Evolutionary conservation across 1,140 invertebrate genomes (phyloP).

Genomic region (Forficula auricularia): DNA sequence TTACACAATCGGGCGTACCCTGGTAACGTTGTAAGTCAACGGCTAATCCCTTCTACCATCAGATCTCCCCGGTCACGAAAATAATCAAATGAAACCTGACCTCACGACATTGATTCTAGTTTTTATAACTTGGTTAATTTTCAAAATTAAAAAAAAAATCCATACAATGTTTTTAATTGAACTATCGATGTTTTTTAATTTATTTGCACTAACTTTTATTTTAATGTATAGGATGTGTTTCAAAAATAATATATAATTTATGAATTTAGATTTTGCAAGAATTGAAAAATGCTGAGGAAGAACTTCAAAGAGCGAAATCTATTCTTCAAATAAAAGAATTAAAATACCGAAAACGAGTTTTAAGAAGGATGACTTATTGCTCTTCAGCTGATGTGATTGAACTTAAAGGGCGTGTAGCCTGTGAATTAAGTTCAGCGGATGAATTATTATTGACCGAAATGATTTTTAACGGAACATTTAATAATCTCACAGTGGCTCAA

Average conservation of each 20-base stretch:
- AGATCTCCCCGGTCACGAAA: too few species aligned
- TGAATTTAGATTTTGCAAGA: slow-evolving; percentile 25
- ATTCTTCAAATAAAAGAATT: slow-evolving; percentile 93
- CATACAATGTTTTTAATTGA: too few species aligned
- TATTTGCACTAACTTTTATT: too few species aligned
- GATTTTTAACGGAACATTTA: slow-evolving; percentile 96
- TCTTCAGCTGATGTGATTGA: slow-evolving; percentile 89
- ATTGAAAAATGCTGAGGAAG: slow-evolving; percentile 45
- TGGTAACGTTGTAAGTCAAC: too few species aligned
- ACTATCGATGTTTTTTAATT: too few species aligned
- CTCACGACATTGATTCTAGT: too few species aligned
- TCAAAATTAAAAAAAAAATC: too few species aligned
- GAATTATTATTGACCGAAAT: slow-evolving; percentile 93
- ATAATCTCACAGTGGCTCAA: slow-evolving; percentile 63
- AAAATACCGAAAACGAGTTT: slow-evolving; percentile 84
- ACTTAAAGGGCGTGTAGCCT: slow-evolving; percentile 94
- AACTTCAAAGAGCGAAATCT: slow-evolving; percentile 78
- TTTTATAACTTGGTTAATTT: too few species aligned
- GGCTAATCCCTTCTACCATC: too few species aligned
- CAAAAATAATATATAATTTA: too few species aligned
- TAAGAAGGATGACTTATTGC: slow-evolving; percentile 81
- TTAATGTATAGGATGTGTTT: slow-evolving; percentile 12
- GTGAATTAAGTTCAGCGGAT: slow-evolving; percentile 91
- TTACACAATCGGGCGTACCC: too few species aligned
- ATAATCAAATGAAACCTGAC: too few species aligned